phyloP scores from a whole-genome alignment of 2,797 vertebrate species.

The Chelonia mydas region DNA sequence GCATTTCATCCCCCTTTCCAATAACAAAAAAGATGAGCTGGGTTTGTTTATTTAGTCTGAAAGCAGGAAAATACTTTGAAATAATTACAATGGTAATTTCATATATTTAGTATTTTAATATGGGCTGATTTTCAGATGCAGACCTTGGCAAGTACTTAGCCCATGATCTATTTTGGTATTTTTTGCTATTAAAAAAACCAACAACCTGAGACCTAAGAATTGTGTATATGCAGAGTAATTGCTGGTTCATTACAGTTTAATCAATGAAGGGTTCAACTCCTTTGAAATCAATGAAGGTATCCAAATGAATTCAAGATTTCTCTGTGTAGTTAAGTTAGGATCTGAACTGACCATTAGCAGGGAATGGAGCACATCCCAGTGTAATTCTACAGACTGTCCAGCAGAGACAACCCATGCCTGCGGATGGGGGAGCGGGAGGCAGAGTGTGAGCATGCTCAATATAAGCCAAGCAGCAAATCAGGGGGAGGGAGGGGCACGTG shows the following conservation, averaged over 20 bases:
- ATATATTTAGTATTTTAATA: background rate
- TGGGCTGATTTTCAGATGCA: background rate
- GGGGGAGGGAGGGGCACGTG: no score
- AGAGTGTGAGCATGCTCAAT: no score
- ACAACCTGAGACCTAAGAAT: background rate
- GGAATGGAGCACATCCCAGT: background rate
- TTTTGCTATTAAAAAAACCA: background rate
- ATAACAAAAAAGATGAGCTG: background rate
- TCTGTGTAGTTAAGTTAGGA: background rate
- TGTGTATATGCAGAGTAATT: background rate
- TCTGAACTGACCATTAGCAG: background rate
- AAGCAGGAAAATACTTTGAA: background rate
- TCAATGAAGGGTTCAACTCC: background rate
- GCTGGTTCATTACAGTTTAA: conserved; percentile 2
- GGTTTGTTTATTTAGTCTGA: background rate
- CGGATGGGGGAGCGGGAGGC: no score
- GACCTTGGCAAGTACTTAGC: background rate
- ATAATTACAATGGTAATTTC: background rate
- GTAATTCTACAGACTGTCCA: background rate
- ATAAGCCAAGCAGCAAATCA: no score
- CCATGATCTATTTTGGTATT: background rate
- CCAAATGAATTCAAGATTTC: background rate
- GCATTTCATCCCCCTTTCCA: background rate
- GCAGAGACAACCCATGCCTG: no score
- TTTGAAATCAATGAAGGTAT: background rate